These are phyloP conservation scores for Corythaeola cristata DNA, from an alignment of 2,113 vertebrate species.

Conservation along the genomic window DNA sequence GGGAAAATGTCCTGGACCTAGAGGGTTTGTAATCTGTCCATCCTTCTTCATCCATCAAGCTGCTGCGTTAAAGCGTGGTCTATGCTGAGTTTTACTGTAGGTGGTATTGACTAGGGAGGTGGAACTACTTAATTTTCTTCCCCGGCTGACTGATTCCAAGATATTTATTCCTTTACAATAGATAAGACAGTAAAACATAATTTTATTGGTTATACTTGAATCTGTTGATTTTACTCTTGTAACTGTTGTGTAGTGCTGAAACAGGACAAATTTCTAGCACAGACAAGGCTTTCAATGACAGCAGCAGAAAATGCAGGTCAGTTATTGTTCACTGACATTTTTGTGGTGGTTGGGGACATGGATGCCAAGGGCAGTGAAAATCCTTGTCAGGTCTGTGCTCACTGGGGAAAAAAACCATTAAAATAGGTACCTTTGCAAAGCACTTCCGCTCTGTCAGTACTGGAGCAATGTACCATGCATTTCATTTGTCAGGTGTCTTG, in stretches of 20 bases:
- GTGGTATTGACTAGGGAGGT: not conserved
- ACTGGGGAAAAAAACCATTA: not conserved
- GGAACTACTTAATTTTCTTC: not conserved
- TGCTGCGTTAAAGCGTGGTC: not conserved
- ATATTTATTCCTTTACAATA: not conserved
- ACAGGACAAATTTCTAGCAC: not conserved
- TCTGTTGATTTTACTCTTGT: not conserved
- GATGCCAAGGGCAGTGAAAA: not conserved
- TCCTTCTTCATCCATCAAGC: not conserved
- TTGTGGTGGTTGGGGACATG: not conserved
- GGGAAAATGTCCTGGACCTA: not conserved
- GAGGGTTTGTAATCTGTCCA: not conserved
- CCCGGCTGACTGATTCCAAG: not conserved
- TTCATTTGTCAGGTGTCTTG: not conserved
- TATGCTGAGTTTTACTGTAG: not conserved
- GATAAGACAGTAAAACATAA: not conserved
- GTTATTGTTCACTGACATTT: not conserved
- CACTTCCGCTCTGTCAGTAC: not conserved
- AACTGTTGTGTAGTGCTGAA: not conserved
- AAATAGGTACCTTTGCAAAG: not conserved
- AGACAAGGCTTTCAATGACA: not conserved
- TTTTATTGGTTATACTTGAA: not conserved
- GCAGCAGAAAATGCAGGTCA: not conserved
- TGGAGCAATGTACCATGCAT: not conserved
- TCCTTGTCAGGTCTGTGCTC: not conserved